Evolutionary conservation across 2,888 invertebrate species (phyloP).

Genomic region (Apamea sordens): DNA sequence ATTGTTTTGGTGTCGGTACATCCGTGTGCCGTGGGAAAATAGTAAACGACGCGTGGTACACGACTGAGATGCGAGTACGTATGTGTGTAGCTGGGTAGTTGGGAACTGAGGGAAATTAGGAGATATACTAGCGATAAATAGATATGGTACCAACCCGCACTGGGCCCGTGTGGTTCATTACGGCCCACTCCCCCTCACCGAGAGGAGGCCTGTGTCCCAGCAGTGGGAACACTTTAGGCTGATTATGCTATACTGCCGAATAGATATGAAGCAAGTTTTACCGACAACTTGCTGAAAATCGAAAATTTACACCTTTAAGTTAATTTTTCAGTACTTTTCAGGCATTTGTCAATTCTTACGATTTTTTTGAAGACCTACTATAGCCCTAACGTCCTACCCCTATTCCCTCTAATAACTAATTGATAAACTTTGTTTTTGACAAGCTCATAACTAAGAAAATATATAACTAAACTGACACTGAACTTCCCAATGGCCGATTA

Average conservation of each 20-base stretch:
- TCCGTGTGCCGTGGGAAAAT: constrained; percentile 73
- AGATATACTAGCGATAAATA: neutral
- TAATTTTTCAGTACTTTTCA: neutral
- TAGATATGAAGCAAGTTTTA: neutral
- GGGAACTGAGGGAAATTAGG: neutral
- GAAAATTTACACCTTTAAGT: neutral
- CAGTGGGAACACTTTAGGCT: neutral
- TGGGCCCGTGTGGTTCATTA: neutral
- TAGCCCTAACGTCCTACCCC: no score
- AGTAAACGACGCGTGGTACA: constrained; percentile 74
- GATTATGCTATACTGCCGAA: neutral
- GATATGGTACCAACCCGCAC: neutral
- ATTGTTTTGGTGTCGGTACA: constrained; percentile 69
- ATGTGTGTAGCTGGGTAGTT: constrained; percentile 23
- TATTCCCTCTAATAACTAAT: no score
- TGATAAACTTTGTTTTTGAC: no score
- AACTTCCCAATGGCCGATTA: neutral
- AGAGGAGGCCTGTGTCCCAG: neutral
- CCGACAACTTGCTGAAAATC: no score
- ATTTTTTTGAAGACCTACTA: no score
- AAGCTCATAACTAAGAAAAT: neutral
- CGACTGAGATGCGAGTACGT: constrained; percentile 61
- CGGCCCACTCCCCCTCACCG: no score
- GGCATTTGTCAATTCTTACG: neutral
- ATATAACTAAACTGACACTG: neutral